Base-by-base conservation (phyloP, 2,888 invertebrate species). In the Epiblema foenella region DNA sequence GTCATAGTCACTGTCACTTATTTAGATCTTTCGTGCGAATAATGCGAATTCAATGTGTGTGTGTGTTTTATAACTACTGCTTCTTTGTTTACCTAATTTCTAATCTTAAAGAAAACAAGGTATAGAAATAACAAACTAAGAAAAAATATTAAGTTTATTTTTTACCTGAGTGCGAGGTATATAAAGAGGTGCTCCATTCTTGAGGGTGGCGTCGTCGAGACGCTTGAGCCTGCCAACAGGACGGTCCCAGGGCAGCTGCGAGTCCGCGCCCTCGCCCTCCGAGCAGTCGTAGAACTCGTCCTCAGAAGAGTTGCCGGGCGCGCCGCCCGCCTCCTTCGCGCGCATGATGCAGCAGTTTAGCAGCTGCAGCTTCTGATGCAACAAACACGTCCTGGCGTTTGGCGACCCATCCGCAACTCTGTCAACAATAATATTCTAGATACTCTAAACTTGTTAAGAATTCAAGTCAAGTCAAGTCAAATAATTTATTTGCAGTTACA, bases 361-460 rank as follows among this genome's bases (percentile, higher is more conserved):
- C 93, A 97, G 95, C 92, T 98, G 98, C 54, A 99, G 94, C 86
- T 99, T 99, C 90, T 99, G 99, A 89, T 99, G 97, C 15, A 99
- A 94, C 56, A 99, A 94, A 85, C 98, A 98, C 9, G 97, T 97
- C 72, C 97, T 95, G 54, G 97, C 96, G 87, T 98, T 98, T 0
- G 99, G 99, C 77, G 95, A 94, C 12, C 98, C 98, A 59, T 95
- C 89, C n/a, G 96, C 94, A 72, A 98, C 93, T 78, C 98, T 98
- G 93, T 77, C 89, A 94, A 80, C 85, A 89, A 85, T 62, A 68
- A 59, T 72, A 46, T 74, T 29, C 3, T 15, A 62, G 42, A 65
- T 39, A 51, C 33, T 69, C 33, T 62, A 20, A 20, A 42, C 39
- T 8, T 51, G 39, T 52, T 9, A 20, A 70, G 46, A 51, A n/a